Percentiles rank a stretch among this genome's conserved stretches.
These are phyloP conservation scores for Adelphocoris suturalis DNA, from an alignment of 2,888 invertebrate species.

Conservation along the genomic window DNA sequence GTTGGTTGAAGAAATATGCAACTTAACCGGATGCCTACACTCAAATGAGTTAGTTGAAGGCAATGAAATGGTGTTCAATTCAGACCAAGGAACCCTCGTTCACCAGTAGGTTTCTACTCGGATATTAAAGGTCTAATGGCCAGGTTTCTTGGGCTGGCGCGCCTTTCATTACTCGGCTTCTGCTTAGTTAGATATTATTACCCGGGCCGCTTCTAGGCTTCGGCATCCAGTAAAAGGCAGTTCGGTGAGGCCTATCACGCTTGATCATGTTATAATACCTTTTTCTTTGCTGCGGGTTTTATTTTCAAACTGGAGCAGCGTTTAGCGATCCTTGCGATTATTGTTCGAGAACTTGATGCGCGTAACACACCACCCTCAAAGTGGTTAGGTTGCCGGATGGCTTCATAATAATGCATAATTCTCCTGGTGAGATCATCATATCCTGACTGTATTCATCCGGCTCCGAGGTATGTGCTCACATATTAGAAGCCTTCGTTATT, in stretches of 20 bases:
- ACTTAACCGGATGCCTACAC: too few species aligned
- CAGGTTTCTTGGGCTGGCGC: slow-evolving; percentile 34
- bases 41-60: slow-evolving; percentile 8
- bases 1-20: too few species aligned
- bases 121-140: slow-evolving; percentile 44
- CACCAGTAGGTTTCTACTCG: slow-evolving; percentile 29
- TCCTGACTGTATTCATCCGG: neutral
- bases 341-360: neutral
- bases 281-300: slow-evolving; percentile 24
- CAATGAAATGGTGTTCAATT: slow-evolving; percentile 34
- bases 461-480: neutral
- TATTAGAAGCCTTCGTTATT: neutral
- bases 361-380: slow-evolving; percentile 13
- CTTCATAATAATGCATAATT: slow-evolving; percentile 26
- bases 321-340: slow-evolving; percentile 17
- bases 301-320: slow-evolving; percentile 25
- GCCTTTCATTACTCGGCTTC: slow-evolving; percentile 45
- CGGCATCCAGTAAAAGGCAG: slow-evolving; percentile 12
- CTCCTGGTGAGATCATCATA: neutral
- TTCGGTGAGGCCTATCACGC: slow-evolving; percentile 23
- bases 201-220: slow-evolving; percentile 31
- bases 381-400: neutral
- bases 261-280: slow-evolving; percentile 28
- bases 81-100: slow-evolving; percentile 20
- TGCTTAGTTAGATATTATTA: slow-evolving; percentile 42